These are phyloP conservation scores for Alectoris magna DNA, from an alignment of 2,797 vertebrate genomes.

Conservation along the genomic window DNA sequence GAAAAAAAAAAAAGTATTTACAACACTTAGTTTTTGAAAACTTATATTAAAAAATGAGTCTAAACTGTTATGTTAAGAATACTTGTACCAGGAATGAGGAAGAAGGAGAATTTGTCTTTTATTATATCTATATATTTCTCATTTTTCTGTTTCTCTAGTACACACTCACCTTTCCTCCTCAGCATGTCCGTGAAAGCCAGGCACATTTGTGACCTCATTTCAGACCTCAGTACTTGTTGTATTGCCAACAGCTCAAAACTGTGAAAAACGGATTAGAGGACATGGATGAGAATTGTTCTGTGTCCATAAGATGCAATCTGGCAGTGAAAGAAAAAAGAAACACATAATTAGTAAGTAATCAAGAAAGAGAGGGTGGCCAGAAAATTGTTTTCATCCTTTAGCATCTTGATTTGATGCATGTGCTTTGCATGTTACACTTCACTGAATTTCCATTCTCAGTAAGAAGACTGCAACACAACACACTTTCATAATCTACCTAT, in stretches of 20 bases:
- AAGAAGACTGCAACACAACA: neutral
- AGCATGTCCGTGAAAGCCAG: neutral
- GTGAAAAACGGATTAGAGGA: neutral
- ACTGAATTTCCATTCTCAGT: neutral
- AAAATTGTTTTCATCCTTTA: neutral
- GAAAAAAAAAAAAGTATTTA: neutral
- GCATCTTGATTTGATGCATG: neutral
- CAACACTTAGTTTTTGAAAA: neutral
- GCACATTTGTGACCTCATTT: neutral
- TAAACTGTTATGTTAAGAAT: neutral
- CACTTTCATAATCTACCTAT: neutral
- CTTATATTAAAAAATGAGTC: rapidly evolving
- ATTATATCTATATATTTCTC: neutral
- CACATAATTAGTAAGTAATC: neutral
- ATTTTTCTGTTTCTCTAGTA: neutral
- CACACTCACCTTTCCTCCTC: neutral
- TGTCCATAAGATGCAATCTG: neutral
- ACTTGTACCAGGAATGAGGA: neutral
- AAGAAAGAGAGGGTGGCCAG: neutral
- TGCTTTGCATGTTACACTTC: neutral
- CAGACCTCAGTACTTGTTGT: neutral
- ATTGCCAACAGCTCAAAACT: neutral
- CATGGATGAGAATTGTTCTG: neutral
- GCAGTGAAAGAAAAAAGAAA: neutral
- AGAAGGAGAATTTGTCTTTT: neutral